Conservation (phyloP, 2,797 vertebrate species). For the Eutrigla gurnardus region DNA sequence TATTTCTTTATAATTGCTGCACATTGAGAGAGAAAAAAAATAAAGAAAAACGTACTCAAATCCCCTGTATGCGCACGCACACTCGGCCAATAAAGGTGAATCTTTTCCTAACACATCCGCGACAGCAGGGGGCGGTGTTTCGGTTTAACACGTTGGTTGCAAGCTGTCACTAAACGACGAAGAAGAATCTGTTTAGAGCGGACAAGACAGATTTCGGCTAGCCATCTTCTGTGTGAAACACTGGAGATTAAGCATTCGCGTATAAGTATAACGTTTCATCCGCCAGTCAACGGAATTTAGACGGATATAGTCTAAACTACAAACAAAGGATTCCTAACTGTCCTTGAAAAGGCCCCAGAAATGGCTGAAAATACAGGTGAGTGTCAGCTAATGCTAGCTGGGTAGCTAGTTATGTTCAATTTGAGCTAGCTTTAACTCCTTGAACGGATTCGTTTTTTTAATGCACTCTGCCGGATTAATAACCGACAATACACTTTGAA, state of each 20-base stretch:
- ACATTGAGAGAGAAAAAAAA: no score
- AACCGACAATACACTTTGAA: no score
- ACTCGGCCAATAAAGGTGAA: neutral
- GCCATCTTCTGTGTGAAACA: conserved; percentile 22
- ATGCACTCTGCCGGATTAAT: accelerated
- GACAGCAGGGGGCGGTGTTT: conserved; percentile 18
- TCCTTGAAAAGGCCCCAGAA: conserved; percentile 1
- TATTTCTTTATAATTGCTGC: no score
- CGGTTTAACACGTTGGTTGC: neutral
- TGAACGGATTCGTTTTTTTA: neutral
- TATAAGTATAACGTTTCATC: neutral
- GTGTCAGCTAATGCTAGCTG: conserved; percentile 54
- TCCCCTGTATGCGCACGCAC: no score
- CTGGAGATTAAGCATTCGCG: conserved; percentile 2
- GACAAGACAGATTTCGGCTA: conserved; percentile 26
- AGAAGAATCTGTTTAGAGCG: conserved; percentile 58
- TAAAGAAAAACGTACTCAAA: no score
- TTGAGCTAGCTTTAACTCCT: conserved; percentile 13
- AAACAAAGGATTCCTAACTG: neutral
- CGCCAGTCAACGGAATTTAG: neutral
- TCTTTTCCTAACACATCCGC: neutral
- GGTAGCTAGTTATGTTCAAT: conserved; percentile 26
- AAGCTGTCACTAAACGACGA: neutral
- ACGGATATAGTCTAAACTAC: neutral
- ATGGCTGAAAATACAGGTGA: conserved; percentile 78